Evolutionary conservation across 2,797 vertebrate genomes (phyloP).

Genomic region (Helostoma temminkii): DNA sequence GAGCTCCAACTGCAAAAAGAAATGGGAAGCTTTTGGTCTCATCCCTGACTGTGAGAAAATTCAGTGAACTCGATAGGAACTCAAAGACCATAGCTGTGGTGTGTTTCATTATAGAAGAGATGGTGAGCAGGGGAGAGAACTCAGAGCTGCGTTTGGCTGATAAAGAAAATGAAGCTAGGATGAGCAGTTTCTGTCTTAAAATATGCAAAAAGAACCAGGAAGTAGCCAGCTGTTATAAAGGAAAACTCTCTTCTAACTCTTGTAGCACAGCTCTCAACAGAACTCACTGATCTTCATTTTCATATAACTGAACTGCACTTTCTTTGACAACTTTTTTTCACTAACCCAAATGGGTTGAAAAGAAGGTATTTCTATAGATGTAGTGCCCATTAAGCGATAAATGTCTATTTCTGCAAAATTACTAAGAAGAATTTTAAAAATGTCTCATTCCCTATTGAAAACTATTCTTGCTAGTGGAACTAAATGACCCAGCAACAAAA

Average conservation of each 20-base stretch:
- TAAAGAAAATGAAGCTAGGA: constrained; percentile 69
- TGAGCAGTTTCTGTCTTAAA: constrained; percentile 68
- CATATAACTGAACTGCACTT: constrained; percentile 39
- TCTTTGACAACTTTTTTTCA: constrained; percentile 54
- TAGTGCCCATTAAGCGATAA: constrained; percentile 16
- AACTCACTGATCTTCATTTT: constrained; percentile 60
- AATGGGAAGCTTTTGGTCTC: constrained; percentile 31
- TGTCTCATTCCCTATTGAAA: constrained; percentile 28
- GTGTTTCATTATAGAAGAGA: constrained; percentile 68
- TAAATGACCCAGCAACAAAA: constrained; percentile 18
- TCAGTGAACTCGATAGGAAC: constrained; percentile 46
- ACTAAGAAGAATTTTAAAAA: constrained; percentile 29
- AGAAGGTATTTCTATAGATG: constrained; percentile 21
- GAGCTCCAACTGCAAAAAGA: constrained; percentile 20
- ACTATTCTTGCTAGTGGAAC: constrained; percentile 4
- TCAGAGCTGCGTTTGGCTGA: constrained; percentile 69
- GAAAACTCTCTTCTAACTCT: constrained; percentile 42
- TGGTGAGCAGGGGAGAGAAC: constrained; percentile 58
- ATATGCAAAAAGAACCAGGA: constrained; percentile 72
- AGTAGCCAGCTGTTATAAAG: constrained; percentile 53
- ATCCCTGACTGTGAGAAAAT: constrained; percentile 48
- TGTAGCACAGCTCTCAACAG: constrained; percentile 23
- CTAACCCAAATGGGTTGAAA: constrained; percentile 30
- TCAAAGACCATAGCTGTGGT: constrained; percentile 54
- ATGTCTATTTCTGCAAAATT: constrained; percentile 16